A percentile compares a stretch with the other conserved stretches of the same genome.
Conservation (phyloP, 2,797 vertebrate genomes). For the Salmo trutta region DNA sequence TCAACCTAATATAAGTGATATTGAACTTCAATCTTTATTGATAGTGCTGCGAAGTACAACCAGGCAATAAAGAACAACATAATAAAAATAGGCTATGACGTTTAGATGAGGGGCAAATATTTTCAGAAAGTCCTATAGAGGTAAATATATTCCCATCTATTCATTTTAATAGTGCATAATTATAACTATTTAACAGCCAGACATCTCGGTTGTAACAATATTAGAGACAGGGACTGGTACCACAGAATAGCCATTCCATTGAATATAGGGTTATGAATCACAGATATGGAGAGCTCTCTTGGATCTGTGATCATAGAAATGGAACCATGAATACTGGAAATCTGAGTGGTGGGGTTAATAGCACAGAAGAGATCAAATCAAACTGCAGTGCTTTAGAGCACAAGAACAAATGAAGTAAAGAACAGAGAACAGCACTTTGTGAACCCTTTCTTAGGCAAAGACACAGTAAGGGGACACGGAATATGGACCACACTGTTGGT, state of each 20-base stretch:
- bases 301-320: neutral
- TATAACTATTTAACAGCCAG: too few species aligned
- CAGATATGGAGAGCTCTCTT: conserved; percentile 1
- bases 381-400: neutral
- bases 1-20: too few species aligned
- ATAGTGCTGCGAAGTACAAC: too few species aligned
- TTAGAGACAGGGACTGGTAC: neutral
- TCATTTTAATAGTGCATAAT: too few species aligned
- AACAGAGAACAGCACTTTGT: neutral
- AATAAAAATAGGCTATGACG: too few species aligned
- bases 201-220: conserved; percentile 15
- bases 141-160: too few species aligned
- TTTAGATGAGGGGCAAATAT: too few species aligned
- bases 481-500: conserved; percentile 40
- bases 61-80: too few species aligned
- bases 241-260: neutral
- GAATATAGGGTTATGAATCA: neutral
- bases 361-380: neutral
- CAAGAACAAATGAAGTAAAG: neutral
- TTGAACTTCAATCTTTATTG: too few species aligned
- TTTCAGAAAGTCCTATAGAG: too few species aligned
- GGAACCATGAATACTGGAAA: neutral
- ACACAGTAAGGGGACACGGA: conserved; percentile 6
- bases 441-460: neutral
- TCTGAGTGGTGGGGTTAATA: neutral